These are phyloP conservation scores for Dicranocentrus wangi DNA, from an alignment of 2,888 invertebrate species.

Conservation along the genomic window DNA sequence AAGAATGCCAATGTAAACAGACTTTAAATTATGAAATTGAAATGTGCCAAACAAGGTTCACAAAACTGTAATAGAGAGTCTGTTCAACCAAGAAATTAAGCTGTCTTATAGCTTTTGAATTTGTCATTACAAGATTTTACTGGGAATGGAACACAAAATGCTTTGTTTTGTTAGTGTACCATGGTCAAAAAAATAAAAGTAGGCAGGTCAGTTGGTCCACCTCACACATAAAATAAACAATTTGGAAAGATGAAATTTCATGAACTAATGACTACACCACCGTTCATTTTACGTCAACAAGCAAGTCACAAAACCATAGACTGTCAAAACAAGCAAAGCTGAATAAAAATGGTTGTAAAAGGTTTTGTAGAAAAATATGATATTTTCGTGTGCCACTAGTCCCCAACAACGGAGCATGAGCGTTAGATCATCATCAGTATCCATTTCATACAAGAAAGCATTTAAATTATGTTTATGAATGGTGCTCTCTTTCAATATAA, in stretches of 20 bases:
- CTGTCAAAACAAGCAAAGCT: not conserved
- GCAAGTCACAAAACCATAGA: not conserved
- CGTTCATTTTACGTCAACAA: no score
- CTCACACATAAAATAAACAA: constrained; percentile 6
- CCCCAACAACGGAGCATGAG: no score
- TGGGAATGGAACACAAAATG: no score
- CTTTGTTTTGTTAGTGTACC: not conserved
- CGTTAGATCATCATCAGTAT: no score
- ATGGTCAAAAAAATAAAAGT: not conserved
- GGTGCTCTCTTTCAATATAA: no score
- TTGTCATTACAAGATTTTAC: no score
- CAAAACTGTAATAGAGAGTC: not conserved
- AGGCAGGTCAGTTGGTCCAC: not conserved
- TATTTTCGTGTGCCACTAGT: not conserved
- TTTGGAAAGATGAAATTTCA: not conserved
- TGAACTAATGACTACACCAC: no score
- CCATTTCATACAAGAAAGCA: no score
- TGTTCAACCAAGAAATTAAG: not conserved
- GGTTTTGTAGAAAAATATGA: not conserved
- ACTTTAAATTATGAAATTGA: not conserved
- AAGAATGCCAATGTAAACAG: not conserved
- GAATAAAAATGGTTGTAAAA: not conserved
- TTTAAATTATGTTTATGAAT: no score
- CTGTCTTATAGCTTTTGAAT: no score
- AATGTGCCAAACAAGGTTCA: not conserved